Percentiles rank a stretch among this genome's conserved stretches.
phyloP scores from a whole-genome alignment of 2,797 vertebrate genomes.

The Chloroceryle amazona region DNA sequence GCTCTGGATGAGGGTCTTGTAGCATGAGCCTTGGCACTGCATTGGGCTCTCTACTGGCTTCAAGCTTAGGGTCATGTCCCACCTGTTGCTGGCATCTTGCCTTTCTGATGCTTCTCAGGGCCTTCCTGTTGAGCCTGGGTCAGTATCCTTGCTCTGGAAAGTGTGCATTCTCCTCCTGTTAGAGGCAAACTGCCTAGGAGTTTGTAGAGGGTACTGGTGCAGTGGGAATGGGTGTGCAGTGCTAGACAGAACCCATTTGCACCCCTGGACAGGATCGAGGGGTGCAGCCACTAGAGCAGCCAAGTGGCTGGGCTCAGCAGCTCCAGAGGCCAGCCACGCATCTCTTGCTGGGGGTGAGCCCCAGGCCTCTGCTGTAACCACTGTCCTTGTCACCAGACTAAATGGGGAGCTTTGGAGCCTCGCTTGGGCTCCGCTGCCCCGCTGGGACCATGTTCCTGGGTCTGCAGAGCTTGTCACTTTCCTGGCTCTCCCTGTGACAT shows the following conservation, averaged over 20 bases:
- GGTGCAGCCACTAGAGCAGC: background rate
- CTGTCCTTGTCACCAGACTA: background rate
- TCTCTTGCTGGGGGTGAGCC: background rate
- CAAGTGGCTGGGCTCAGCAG: background rate
- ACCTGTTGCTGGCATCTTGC: background rate
- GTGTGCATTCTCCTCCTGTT: background rate
- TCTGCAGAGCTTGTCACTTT: background rate
- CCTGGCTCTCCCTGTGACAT: background rate
- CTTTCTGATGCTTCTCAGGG: background rate
- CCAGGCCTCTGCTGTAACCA: background rate
- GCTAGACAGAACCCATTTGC: background rate
- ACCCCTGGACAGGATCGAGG: too few relatives aligned
- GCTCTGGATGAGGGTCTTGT: background rate
- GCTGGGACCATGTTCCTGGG: rapidly evolving
- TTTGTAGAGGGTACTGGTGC: background rate
- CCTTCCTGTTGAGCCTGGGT: background rate
- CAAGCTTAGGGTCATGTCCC: background rate
- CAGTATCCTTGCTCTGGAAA: background rate
- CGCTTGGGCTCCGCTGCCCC: background rate
- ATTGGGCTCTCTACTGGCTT: background rate
- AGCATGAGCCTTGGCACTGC: background rate
- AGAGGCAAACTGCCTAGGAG: background rate
- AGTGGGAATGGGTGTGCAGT: background rate
- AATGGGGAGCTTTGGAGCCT: background rate
- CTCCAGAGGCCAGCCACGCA: background rate